Evolutionary conservation across 2,888 invertebrate species (phyloP).

Genomic region (Beris chalybata): DNA sequence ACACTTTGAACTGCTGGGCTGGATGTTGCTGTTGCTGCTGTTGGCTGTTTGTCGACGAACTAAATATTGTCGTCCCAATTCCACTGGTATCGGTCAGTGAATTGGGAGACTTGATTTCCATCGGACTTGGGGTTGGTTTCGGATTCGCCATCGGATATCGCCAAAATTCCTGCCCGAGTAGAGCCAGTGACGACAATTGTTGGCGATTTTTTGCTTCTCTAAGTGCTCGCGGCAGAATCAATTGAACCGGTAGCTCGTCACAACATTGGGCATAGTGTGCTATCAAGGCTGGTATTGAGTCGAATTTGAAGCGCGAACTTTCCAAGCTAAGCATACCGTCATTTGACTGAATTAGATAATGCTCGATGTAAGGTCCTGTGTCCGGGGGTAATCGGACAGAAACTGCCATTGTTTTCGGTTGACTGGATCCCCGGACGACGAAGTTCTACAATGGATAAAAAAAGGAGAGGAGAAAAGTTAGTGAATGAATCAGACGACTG

Average conservation of each 20-base stretch:
- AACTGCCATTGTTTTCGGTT: constrained; percentile 91
- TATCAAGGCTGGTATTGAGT: constrained; percentile 88
- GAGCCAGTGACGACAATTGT: constrained; percentile 85
- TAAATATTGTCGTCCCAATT: constrained; percentile 55
- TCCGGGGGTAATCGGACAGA: constrained; percentile 86
- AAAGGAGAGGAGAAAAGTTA: constrained; percentile 7
- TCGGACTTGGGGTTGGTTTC: constrained; percentile 54
- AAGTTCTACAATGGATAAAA: constrained; percentile 71
- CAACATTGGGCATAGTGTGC: constrained; percentile 93
- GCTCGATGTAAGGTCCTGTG: constrained; percentile 90
- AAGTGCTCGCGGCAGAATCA: constrained; percentile 82
- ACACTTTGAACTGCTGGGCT: constrained; percentile 42
- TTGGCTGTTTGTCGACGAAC: constrained; percentile 43
- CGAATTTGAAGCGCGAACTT: constrained; percentile 91
- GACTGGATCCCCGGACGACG: constrained; percentile 92
- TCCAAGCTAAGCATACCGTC: constrained; percentile 83
- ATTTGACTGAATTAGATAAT: constrained; percentile 90
- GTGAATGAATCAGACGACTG: constrained; percentile 16
- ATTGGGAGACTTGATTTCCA: constrained; percentile 54
- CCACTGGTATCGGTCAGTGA: constrained; percentile 57
- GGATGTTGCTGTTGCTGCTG: constrained; percentile 51
- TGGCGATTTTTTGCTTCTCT: constrained; percentile 87
- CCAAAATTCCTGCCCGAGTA: constrained; percentile 88
- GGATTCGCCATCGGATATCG: constrained; percentile 78
- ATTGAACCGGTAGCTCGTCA: constrained; percentile 90